These are phyloP conservation scores for Pelobates cultripes DNA, from an alignment of 2,797 vertebrate genomes.

Conservation along the genomic window DNA sequence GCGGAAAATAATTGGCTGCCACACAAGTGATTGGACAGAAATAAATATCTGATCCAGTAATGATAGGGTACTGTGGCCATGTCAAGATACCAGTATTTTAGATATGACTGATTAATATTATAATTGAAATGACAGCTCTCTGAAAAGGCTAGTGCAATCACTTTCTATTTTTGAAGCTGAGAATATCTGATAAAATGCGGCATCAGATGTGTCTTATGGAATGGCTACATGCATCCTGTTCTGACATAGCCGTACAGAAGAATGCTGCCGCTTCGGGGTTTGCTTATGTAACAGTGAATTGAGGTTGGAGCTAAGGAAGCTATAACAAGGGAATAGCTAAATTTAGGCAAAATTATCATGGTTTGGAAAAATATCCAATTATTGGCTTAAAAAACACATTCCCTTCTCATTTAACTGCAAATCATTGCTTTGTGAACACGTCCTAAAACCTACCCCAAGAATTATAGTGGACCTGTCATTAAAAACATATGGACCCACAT, in stretches of 20 bases:
- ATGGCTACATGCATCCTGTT: constrained; percentile 1
- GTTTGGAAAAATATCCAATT: no score
- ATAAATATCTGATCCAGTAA: constrained; percentile 57
- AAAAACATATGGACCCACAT: no score
- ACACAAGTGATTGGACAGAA: constrained; percentile 57
- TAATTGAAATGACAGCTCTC: constrained; percentile 53
- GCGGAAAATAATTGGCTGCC: constrained; percentile 54
- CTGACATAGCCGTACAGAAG: neutral
- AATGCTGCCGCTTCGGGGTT: neutral
- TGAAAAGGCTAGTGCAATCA: constrained; percentile 33
- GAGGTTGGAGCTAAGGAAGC: no score
- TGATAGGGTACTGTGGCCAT: constrained; percentile 56
- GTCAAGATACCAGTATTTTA: constrained; percentile 54
- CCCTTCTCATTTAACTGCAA: no score
- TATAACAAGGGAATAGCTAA: no score
- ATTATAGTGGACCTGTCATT: no score
- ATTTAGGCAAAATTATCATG: no score
- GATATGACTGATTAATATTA: constrained; percentile 56
- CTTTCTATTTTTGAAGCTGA: constrained; percentile 41
- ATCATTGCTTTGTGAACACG: no score
- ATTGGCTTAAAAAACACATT: no score
- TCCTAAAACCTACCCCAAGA: no score
- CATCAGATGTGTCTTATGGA: constrained; percentile 8
- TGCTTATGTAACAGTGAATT: no score
- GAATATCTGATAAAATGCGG: constrained; percentile 25